Evolutionary conservation across 1,140 invertebrate genomes (phyloP).

Genomic region (Thaumatotibia leucotreta): DNA sequence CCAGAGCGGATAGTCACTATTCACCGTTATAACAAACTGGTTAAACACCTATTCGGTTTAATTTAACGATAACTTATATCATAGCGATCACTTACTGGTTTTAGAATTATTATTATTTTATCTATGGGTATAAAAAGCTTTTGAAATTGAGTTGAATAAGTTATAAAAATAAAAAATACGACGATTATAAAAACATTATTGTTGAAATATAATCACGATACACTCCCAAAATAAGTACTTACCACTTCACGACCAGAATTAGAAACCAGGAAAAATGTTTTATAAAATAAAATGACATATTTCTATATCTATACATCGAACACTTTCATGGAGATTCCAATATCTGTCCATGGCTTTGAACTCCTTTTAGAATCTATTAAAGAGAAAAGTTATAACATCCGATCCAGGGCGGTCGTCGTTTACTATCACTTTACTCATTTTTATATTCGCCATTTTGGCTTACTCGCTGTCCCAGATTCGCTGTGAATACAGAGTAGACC

Average conservation of each 20-base stretch:
- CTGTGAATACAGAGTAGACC: conserved; percentile 52
- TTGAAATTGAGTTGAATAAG: too few relatives aligned
- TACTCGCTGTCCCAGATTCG: conserved; percentile 46
- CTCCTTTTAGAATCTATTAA: conserved; percentile 41
- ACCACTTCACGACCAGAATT: too few relatives aligned
- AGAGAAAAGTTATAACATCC: conserved; percentile 39
- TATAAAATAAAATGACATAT: not conserved
- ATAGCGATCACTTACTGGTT: not conserved
- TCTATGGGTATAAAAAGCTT: too few relatives aligned
- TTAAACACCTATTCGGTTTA: not conserved
- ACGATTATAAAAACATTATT: too few relatives aligned
- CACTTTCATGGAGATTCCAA: conserved; percentile 23
- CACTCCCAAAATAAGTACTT: too few relatives aligned
- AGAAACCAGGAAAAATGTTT: too few relatives aligned
- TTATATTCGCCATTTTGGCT: conserved; percentile 54
- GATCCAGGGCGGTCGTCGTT: conserved; percentile 35
- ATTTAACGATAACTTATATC: not conserved
- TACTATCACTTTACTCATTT: conserved; percentile 64
- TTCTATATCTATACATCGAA: not conserved
- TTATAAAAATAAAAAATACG: too few relatives aligned
- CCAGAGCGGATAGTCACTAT: not conserved
- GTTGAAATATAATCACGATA: too few relatives aligned
- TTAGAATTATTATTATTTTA: too few relatives aligned
- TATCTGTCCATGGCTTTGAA: conserved; percentile 11
- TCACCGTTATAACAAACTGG: not conserved